Conservation (phyloP, 2,113 vertebrate genomes). For the Neolamprologus fasciatus region DNA sequence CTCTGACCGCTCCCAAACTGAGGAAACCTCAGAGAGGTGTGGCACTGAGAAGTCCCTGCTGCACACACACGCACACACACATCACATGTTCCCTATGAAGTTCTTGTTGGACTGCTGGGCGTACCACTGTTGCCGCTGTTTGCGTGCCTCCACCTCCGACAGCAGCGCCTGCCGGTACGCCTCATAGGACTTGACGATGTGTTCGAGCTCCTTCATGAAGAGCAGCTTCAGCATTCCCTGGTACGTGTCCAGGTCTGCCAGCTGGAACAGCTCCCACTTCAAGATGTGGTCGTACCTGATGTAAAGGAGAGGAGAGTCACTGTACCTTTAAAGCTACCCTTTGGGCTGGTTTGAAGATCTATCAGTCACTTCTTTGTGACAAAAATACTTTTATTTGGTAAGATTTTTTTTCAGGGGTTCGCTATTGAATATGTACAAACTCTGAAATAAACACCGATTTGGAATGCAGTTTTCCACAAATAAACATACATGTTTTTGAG, state of each 20-base stretch:
- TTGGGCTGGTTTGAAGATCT: neutral
- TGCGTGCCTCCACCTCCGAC: conserved; percentile 85
- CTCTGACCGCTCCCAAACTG: conserved; percentile 38
- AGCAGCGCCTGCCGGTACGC: conserved; percentile 91
- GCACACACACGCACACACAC: too few relatives aligned
- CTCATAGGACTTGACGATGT: conserved; percentile 96
- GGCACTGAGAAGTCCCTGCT: neutral
- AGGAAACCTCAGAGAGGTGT: conserved; percentile 34
- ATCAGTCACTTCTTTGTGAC: neutral
- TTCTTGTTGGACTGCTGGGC: conserved; percentile 84
- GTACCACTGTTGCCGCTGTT: conserved; percentile 93
- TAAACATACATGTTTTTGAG: neutral
- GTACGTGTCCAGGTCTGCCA: conserved; percentile 96
- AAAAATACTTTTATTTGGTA: neutral
- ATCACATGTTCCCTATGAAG: conserved; percentile 77
- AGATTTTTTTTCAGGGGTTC: neutral
- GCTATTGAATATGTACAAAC: neutral
- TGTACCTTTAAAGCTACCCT: neutral
- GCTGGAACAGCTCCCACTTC: conserved; percentile 98
- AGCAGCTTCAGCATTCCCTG: conserved; percentile 99
- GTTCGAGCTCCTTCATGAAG: conserved; percentile 99
- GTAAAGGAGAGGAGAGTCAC: neutral
- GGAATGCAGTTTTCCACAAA: neutral
- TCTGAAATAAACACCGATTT: neutral
- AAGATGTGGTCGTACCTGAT: conserved; percentile 95